phyloP scores from a whole-genome alignment of 2,797 vertebrate species.

The Mus spretus region DNA sequence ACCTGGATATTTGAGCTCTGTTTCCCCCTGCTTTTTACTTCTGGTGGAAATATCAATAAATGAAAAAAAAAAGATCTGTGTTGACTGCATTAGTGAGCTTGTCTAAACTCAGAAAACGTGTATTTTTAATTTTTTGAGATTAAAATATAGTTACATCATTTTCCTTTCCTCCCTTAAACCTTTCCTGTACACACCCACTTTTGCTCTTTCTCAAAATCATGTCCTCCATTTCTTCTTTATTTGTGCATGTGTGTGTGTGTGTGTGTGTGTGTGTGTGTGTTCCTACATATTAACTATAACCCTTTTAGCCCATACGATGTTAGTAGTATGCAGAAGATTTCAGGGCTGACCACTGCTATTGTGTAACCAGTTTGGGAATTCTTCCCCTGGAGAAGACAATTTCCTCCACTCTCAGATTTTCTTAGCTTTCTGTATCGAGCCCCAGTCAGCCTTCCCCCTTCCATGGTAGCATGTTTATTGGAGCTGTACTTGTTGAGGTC shows the following conservation, averaged over 20 bases:
- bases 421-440: too few relatives aligned
- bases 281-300: neutral
- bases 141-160: neutral
- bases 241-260: neutral
- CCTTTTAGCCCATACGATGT: neutral
- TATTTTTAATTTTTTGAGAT: neutral
- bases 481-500: neutral
- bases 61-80: neutral
- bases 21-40: neutral
- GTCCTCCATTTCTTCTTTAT: neutral
- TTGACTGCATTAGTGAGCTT: neutral
- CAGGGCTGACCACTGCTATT: neutral
- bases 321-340: neutral
- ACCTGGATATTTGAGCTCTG: neutral
- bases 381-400: neutral
- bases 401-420: too few relatives aligned
- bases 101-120: neutral
- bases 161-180: neutral
- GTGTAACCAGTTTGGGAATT: neutral
- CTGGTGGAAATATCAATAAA: slow-evolving; percentile 24
- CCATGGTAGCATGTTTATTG: too few relatives aligned
- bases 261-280: neutral
- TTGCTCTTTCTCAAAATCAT: neutral
- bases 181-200: neutral
- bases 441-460: neutral